These are phyloP conservation scores for Platalea minor DNA, from an alignment of 2,797 vertebrate genomes.

Conservation along the genomic window DNA sequence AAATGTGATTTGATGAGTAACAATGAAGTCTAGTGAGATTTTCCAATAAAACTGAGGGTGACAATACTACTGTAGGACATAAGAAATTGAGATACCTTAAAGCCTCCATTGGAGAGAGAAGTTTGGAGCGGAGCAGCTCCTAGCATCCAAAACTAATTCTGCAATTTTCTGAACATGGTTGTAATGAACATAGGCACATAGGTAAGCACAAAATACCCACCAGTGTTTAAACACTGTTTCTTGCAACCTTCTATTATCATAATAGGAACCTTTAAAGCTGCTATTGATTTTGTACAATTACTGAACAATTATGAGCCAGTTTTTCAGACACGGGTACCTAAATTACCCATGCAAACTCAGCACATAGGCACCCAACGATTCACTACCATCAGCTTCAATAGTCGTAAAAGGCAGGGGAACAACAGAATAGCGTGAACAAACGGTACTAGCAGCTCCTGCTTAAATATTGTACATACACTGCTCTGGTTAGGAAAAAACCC, in stretches of 20 bases:
- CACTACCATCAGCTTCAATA: neutral
- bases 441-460: neutral
- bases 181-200: neutral
- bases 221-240: neutral
- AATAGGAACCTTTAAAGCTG: neutral
- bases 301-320: neutral
- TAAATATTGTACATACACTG: neutral
- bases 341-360: neutral
- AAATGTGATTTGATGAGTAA: neutral
- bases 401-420: neutral
- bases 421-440: neutral
- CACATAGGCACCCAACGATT: fast-evolving
- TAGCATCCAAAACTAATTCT: neutral
- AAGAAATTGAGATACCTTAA: neutral
- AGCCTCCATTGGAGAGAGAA: neutral
- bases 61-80: neutral
- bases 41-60: neutral
- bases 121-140: neutral
- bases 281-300: neutral
- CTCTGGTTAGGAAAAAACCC: neutral
- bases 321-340: neutral
- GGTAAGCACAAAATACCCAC: neutral
- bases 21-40: neutral
- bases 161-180: neutral
- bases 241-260: neutral